Conservation (phyloP, 2,797 vertebrate species). For the Rhinophrynus dorsalis region DNA sequence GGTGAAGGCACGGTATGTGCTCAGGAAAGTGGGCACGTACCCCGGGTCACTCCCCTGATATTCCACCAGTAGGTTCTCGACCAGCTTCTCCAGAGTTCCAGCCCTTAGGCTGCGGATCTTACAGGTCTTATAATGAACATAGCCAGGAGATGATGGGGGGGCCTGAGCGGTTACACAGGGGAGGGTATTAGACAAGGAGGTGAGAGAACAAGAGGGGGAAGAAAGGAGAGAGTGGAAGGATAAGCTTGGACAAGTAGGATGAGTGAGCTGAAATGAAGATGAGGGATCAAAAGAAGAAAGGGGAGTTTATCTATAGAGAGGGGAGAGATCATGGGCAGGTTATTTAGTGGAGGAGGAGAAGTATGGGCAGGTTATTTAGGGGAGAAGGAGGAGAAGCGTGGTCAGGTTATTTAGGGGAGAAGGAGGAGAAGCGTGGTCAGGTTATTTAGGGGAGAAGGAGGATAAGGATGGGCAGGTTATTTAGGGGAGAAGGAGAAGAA, state of each 20-base stretch:
- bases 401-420: too few relatives aligned
- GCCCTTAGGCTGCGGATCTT: conserved; percentile 82
- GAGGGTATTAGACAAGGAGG: fast-evolving
- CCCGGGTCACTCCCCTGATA: conserved; percentile 67
- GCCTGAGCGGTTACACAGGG: neutral
- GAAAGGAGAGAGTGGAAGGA: too few relatives aligned
- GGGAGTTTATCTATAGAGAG: neutral
- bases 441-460: neutral
- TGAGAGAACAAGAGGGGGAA: too few relatives aligned
- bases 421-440: too few relatives aligned
- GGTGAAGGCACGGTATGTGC: conserved; percentile 81
- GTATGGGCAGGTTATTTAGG: too few relatives aligned
- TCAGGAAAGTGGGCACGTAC: conserved; percentile 78
- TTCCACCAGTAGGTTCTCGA: conserved; percentile 73
- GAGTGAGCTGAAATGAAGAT: too few relatives aligned
- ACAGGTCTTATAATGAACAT: conserved; percentile 82
- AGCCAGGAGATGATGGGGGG: conserved; percentile 48
- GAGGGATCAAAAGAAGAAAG: neutral
- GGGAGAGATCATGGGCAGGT: neutral
- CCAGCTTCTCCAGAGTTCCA: conserved; percentile 70
- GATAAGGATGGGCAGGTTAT: too few relatives aligned
- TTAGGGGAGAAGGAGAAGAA: too few relatives aligned
- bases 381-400: too few relatives aligned
- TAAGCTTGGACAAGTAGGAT: too few relatives aligned
- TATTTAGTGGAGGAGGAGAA: too few relatives aligned